Evolutionary conservation across 1,140 invertebrate genomes (phyloP), one percentile per base, ranked within the genome.

Genomic region (Odontomachus brunneus): DNA sequence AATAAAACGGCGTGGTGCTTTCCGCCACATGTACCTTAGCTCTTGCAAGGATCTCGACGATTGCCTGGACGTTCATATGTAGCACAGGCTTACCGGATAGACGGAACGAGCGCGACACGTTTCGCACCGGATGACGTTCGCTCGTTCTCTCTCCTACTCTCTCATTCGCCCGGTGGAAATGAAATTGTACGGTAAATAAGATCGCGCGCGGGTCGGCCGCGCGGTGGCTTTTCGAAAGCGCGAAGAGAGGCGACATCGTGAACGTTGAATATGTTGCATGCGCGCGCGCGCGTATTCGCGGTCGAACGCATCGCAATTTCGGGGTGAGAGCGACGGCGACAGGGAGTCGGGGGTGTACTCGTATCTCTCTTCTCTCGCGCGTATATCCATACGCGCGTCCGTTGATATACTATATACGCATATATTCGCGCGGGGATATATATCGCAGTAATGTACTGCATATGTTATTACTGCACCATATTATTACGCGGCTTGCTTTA

Each of bases 401-500:
- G 57, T 11, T 75, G 72, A 74, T 82, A 82, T 63, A 44, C 38
- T 44, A 44, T 44, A 44, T 44, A 44, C 38, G 38, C 38, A 82
- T 75, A 83, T 82, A 82, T 80, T 53, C 62, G 9, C 15, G 59
- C 44, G 53, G 51, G 55, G 57, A 84, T 66, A 44, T 59, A 73
- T 75, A 84, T 80, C 69, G 53, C 71, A 62, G 76, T 78, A 83
- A 83, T 83, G 87, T 83, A 75, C 62, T 65, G 86, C 83, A 80
- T 62, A 81, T 85, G 83, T 88, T 88, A 88, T 88, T 88, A 72
- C 82, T 84, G 75, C 67, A 83, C 53, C 86, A 69, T 88, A 88
- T 88, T 88, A 88, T 88, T 88, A 88, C 87, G 83, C 71, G 66
- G 69, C 66, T 84, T 88, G 87, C 86, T 88, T 88, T 88, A 88